phyloP scores from a whole-genome alignment of 2,113 vertebrate species.

The Psittacus erithacus region DNA sequence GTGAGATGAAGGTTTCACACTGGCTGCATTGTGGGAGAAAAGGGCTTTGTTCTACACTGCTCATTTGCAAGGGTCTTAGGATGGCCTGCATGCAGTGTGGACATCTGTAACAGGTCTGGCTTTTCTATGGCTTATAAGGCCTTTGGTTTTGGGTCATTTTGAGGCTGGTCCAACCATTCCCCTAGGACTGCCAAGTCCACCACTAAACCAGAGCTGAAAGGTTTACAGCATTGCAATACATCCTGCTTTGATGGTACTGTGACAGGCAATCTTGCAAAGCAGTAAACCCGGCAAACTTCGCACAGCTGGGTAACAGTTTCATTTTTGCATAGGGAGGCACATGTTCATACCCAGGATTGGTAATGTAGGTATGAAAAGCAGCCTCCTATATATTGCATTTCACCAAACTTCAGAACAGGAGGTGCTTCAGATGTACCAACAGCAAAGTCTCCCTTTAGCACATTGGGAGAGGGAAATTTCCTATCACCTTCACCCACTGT shows the following conservation, averaged over 20 bases:
- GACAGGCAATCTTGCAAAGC: neutral
- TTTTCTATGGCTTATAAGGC: neutral
- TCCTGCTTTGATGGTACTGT: neutral
- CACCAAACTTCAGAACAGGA: constrained; percentile 79
- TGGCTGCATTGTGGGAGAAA: neutral
- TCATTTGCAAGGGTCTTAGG: too few species aligned
- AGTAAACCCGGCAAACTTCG: neutral
- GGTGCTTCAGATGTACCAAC: constrained; percentile 74
- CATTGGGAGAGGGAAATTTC: constrained; percentile 77
- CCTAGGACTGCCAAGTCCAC: too few species aligned
- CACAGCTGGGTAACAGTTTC: fast-evolving
- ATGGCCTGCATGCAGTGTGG: too few species aligned
- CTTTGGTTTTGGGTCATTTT: neutral
- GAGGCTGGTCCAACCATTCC: neutral
- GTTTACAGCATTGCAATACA: too few species aligned
- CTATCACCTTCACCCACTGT: constrained; percentile 77
- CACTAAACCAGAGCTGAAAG: neutral
- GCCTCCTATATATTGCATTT: constrained; percentile 79
- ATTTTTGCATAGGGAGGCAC: neutral
- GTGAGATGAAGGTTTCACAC: neutral
- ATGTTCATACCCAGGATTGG: neutral
- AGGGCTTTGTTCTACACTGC: fast-evolving
- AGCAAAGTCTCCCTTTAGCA: constrained; percentile 77
- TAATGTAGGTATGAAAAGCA: constrained; percentile 65
- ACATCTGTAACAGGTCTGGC: neutral